Evolutionary conservation across 2,113 vertebrate species (phyloP).

Genomic region (Ictidomys tridecemlineatus): DNA sequence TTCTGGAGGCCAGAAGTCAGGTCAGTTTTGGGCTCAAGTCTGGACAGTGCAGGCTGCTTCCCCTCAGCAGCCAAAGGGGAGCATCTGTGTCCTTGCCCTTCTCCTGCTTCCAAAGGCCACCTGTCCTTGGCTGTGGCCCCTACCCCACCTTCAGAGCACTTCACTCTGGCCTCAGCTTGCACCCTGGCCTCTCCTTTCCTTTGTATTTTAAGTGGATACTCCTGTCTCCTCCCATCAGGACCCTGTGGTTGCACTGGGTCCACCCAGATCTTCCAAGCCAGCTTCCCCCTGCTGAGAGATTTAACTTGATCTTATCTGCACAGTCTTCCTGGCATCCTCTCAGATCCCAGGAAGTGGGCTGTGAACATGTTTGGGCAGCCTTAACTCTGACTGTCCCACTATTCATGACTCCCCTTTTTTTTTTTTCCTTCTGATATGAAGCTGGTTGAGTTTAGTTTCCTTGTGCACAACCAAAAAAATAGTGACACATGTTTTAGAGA

Average conservation of each 20-base stretch:
- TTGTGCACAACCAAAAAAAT: neutral
- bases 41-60: neutral
- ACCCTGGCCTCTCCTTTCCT: fast-evolving
- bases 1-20: neutral
- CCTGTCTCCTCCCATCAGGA: neutral
- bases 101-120: neutral
- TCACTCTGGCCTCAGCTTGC: too few species aligned
- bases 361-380: neutral
- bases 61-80: neutral
- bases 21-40: neutral
- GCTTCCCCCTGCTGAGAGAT: too few species aligned
- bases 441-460: too few species aligned
- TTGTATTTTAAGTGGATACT: too few species aligned
- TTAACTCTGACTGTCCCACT: too few species aligned
- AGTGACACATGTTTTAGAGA: neutral
- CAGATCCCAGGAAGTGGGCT: neutral
- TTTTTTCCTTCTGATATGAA: neutral
- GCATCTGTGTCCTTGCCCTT: too few species aligned
- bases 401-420: neutral
- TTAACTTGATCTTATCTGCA: neutral
- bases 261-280: neutral
- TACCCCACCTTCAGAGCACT: neutral
- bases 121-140: neutral
- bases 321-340: too few species aligned
- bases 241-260: neutral